These are phyloP conservation scores for Suricata suricatta DNA, from an alignment of 2,113 vertebrate species.

Conservation along the genomic window DNA sequence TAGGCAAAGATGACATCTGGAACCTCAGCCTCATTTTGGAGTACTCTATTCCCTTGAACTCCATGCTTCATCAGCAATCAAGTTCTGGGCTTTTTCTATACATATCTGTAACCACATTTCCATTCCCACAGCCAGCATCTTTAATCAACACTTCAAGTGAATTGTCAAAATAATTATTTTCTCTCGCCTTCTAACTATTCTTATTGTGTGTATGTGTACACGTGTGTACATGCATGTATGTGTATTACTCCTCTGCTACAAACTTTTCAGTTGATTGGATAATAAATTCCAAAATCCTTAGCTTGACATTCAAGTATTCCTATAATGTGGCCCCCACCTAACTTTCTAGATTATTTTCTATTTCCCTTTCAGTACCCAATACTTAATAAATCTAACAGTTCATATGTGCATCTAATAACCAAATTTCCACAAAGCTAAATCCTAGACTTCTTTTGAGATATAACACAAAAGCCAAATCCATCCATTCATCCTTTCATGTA, in stretches of 20 bases:
- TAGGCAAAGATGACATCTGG: not conserved
- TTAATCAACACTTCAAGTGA: not conserved
- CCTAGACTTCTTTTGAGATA: not conserved
- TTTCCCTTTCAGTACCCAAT: not conserved
- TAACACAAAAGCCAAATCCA: not conserved
- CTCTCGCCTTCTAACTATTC: not conserved
- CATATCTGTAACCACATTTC: not conserved
- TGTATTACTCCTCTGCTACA: not conserved
- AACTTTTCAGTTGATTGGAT: not conserved
- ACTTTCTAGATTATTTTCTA: not conserved
- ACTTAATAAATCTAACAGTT: conserved; percentile 8
- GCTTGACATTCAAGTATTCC: not conserved
- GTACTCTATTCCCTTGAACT: not conserved
- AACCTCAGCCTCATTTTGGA: not conserved
- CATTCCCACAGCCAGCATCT: not conserved
- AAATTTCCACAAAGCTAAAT: conserved; percentile 7
- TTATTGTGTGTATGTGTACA: not conserved
- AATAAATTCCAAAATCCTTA: conserved; percentile 16
- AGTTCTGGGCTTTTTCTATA: not conserved
- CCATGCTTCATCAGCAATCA: not conserved
- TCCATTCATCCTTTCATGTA: not conserved
- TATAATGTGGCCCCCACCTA: not conserved
- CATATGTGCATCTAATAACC: not conserved
- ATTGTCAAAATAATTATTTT: not conserved
- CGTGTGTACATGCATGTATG: not conserved